Evolutionary conservation across 1,140 invertebrate genomes (phyloP), one percentile per base, ranked within the genome.

Genomic region (Leptinotarsa texana): DNA sequence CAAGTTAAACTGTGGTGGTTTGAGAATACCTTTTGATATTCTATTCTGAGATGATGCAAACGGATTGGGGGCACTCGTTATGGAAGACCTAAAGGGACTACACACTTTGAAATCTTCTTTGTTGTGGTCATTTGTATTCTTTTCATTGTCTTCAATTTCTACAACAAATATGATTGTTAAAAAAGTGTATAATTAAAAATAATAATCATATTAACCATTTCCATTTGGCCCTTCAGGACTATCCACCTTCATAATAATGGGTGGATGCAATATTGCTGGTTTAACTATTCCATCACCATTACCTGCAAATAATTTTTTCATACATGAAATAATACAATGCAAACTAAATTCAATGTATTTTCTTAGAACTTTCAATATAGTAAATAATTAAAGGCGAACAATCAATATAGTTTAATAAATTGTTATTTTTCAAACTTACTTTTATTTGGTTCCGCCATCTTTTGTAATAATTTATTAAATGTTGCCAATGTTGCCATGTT

Each of bases 191-290:
- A 3, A 65, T 22, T 5, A 6, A 22, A 22, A 65, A 65, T 24
- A 65, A 13, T 65, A 4, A 11, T 66, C 57, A 3, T 27, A 67
- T 51, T 21, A 57, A 82, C 80, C 80, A 76, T 80, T 77, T 72
- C 79, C 79, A 72, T 75, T 71, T 15, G 66, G 65, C 27, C 81
- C 81, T 68, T 83, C 82, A 66, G 82, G 77, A 69, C 51, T 79
- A 63, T 84, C 82, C 42, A 83, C 79, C 79, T 82, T 84, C 81
- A 83, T 83, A 75, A 82, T 83, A 65, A 83, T 79, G 18, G 79
- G 68, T 42, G 76, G 67, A 49, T 78, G 80, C 72, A 80, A 71
- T 57, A 69, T 51, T 42, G 63, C 42, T 21, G 71, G 63, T 51
- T 74, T 74, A 22, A 62, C 49, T 75, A 66, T 49, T 27, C 27